These are phyloP conservation scores for Drosophila leonis DNA, from an alignment of 2,888 invertebrate genomes.

Conservation along the genomic window DNA sequence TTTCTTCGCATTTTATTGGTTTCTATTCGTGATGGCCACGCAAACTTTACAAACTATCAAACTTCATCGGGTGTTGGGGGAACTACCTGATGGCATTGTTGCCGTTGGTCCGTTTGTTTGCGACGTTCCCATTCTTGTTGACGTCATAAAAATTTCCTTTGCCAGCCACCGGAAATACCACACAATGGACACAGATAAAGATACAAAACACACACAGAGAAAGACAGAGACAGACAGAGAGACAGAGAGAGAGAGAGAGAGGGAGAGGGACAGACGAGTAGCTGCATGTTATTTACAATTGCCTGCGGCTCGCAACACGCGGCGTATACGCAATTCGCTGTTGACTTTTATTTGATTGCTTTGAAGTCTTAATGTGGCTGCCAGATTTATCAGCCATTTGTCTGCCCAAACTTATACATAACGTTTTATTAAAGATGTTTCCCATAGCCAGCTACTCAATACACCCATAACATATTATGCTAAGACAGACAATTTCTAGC, in stretches of 20 bases:
- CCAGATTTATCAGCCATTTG: background rate
- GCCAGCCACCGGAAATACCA: conserved; percentile 70
- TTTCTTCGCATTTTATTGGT: conserved; percentile 26
- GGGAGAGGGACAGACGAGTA: background rate
- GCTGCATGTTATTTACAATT: conserved; percentile 61
- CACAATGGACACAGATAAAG: conserved; percentile 54
- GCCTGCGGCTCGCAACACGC: conserved; percentile 44
- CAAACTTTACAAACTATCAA: conserved; percentile 37
- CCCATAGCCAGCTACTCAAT: background rate
- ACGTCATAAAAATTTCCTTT: conserved; percentile 78
- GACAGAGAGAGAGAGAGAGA: background rate
- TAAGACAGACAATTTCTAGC: background rate
- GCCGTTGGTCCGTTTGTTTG: conserved; percentile 35
- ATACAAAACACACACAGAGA: conserved; percentile 1
- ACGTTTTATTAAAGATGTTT: background rate
- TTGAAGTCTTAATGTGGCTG: conserved; percentile 15
- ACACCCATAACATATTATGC: background rate
- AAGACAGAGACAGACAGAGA: background rate
- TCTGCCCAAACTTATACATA: conserved; percentile 2
- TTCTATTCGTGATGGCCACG: conserved; percentile 24
- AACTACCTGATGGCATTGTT: conserved; percentile 54
- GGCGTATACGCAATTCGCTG: conserved; percentile 70
- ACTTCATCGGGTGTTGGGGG: conserved; percentile 19
- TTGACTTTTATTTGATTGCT: conserved; percentile 43
- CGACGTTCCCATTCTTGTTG: conserved; percentile 48